A percentile compares a stretch with the other conserved stretches of the same genome.
Conservation (phyloP, 2,113 vertebrate species). For the Columba janthina region DNA sequence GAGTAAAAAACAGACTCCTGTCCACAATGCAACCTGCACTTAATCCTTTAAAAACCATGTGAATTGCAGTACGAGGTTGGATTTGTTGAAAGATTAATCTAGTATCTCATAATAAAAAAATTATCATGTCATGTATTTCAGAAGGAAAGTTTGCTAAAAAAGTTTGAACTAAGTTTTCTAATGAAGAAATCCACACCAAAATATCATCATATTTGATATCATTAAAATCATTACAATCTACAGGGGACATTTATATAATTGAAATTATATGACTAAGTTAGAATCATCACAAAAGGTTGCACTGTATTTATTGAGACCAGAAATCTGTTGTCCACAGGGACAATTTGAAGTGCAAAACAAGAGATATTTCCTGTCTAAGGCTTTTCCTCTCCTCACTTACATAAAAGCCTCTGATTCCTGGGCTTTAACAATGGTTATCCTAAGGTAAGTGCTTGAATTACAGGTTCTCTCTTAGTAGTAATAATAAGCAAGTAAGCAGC, state of each 20-base stretch:
- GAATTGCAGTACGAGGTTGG: background rate
- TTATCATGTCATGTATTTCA: fast-evolving
- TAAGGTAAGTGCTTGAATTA: background rate
- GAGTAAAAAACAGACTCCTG: background rate
- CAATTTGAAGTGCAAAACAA: background rate
- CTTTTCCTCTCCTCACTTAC: background rate
- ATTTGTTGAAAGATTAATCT: background rate
- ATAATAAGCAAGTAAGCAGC: background rate
- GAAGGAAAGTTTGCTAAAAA: background rate
- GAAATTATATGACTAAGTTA: background rate
- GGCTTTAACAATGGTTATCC: background rate
- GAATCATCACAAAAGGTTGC: background rate
- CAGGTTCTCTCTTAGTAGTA: background rate
- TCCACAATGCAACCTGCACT: background rate
- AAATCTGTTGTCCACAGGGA: background rate
- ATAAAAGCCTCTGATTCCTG: background rate
- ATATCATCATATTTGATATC: background rate
- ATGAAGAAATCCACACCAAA: background rate
- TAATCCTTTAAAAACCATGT: background rate
- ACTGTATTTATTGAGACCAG: background rate
- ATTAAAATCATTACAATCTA: background rate
- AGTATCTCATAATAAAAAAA: background rate
- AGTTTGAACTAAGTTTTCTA: background rate
- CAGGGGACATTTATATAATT: background rate
- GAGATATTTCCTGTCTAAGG: background rate